Base-by-base conservation (phyloP, 2,888 invertebrate genomes). In the Clitarchus hookeri region DNA sequence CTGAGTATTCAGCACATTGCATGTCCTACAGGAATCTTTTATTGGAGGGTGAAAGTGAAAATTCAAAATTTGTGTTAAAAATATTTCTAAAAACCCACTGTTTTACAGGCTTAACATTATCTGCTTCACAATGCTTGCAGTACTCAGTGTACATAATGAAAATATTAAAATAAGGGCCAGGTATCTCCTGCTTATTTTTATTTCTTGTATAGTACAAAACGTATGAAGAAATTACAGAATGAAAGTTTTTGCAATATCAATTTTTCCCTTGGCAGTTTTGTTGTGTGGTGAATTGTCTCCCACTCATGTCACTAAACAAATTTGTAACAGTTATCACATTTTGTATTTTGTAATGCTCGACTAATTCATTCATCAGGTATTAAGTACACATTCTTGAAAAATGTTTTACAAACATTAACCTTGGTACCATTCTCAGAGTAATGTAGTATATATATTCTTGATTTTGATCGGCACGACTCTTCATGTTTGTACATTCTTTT, bases 401-500 rank as follows among this genome's bases (percentile, higher is more conserved):
- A 79, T 79, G 13, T 12, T 79, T 79, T n/a, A 79, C 79, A 79
- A 79, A 79, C n/a, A 27, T 25, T 79, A 26, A 79, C 25, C 23
- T 79, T n/a, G 23, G 79, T 79, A 23, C 79, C 78, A 78, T 78
- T 78, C n/a, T 78, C 78, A 78, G 78, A 78, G 26, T 19, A 11
- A 78, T 0, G 78, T 12, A 78, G 13, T 78, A 23, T 78, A 23
- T 25, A 78, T 11, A 78, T 78, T 78, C 78, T 78, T 78, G 78
- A 16, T 16, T 78, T 78, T 78, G 78, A 78, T 78, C 78, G 78
- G 26, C 78, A 2, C 19, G 78, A 78, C 78, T 78, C 25, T 78
- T 11, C 26, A n/a, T n/a, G n/a, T n/a, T n/a, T 78, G 6, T 78
- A 8, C 13, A 11, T 19, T 78, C 0, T 78, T 78, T 78, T 78